These are phyloP conservation scores for Eustalomyia histrio DNA, from an alignment of 2,888 invertebrate species.

Conservation along the genomic window DNA sequence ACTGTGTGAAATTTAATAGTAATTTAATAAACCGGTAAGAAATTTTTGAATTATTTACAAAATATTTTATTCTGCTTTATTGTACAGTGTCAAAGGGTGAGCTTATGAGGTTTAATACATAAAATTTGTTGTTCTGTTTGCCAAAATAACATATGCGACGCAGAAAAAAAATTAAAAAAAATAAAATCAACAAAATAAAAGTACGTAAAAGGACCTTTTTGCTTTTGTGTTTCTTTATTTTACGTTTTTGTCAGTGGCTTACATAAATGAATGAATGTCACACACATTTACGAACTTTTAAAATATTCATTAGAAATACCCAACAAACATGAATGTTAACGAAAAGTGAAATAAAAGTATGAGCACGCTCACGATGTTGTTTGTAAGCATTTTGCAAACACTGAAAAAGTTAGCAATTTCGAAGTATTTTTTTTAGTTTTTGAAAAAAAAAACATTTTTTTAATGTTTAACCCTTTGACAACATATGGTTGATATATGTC, in stretches of 20 bases:
- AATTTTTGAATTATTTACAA: no score
- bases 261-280: conserved; percentile 18
- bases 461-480: no score
- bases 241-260: conserved; percentile 22
- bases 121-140: conserved; percentile 27
- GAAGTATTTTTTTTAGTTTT: no score
- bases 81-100: conserved; percentile 11
- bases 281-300: conserved; percentile 1
- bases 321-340: not conserved
- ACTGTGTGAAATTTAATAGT: no score
- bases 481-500: no score
- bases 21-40: no score
- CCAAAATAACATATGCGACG: conserved; percentile 50
- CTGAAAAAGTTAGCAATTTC: no score
- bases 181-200: conserved; percentile 9
- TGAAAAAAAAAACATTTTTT: no score
- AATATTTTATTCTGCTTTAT: no score
- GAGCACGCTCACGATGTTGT: no score
- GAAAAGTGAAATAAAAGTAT: conserved; percentile 11
- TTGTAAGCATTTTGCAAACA: no score
- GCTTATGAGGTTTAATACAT: conserved; percentile 21
- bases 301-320: conserved; percentile 46
- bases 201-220: conserved; percentile 47
- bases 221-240: no score
- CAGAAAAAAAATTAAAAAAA: conserved; percentile 19